These are phyloP conservation scores for Cariama cristata DNA, from an alignment of 2,113 vertebrate genomes.

Conservation along the genomic window DNA sequence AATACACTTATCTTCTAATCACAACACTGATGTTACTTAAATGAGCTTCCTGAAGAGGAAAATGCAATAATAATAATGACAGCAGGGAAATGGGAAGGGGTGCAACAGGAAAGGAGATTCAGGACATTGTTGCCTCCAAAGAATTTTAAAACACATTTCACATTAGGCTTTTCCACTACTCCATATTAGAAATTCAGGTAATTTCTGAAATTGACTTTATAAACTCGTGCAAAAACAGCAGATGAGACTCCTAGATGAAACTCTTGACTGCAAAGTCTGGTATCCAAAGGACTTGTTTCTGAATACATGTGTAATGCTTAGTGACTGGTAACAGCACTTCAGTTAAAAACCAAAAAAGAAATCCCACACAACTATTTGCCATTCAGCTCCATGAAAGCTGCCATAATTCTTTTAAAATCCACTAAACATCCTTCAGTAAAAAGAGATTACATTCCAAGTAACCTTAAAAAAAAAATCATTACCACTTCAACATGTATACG, in stretches of 20 bases:
- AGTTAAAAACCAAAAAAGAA: not conserved
- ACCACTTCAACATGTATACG: not conserved
- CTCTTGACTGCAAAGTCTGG: not conserved
- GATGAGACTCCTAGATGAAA: not conserved
- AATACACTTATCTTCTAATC: slow-evolving; percentile 10
- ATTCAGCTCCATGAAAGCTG: not conserved
- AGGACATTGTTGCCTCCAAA: not conserved
- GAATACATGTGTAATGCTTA: not conserved
- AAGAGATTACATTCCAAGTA: not conserved
- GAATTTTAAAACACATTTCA: not conserved
- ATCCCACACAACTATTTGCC: not conserved
- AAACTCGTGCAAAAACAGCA: not conserved
- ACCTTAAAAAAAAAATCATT: not conserved
- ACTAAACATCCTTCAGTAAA: not conserved
- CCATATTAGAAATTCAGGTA: not conserved
- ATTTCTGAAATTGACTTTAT: not conserved
- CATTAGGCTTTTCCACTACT: not conserved
- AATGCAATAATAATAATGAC: not conserved
- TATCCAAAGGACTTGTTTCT: not conserved
- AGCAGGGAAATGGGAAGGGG: not conserved
- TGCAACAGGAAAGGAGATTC: not conserved
- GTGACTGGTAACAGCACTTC: not conserved
- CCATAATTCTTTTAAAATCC: not conserved
- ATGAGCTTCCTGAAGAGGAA: not conserved
- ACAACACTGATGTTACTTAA: not conserved